These are phyloP conservation scores for Monochamus alternatus DNA, from an alignment of 2,888 invertebrate species.

Conservation along the genomic window DNA sequence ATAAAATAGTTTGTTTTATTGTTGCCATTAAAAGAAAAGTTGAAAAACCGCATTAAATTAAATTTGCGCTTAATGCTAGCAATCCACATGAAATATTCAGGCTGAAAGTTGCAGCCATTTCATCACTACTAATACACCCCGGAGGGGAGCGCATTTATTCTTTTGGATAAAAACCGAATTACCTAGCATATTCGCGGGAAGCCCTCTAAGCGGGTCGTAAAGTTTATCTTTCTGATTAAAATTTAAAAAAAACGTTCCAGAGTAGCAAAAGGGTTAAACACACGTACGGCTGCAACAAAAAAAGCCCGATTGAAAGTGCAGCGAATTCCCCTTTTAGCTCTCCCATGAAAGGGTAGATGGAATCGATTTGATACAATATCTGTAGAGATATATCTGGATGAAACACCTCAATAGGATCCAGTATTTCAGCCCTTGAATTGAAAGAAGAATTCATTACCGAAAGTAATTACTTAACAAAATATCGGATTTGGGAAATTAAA, in stretches of 20 bases:
- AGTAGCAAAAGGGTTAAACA: constrained; percentile 19
- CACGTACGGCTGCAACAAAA: constrained; percentile 28
- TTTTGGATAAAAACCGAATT: constrained; percentile 25
- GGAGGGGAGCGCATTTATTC: constrained; percentile 12
- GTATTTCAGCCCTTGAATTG: constrained; percentile 7
- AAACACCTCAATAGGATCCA: constrained; percentile 31
- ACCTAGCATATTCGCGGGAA: constrained; percentile 24
- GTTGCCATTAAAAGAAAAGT: neutral
- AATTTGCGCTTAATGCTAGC: neutral
- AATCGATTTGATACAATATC: constrained; percentile 32
- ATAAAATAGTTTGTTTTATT: too few relatives aligned
- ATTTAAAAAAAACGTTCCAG: constrained; percentile 16
- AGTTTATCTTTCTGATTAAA: constrained; percentile 41
- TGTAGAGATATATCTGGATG: constrained; percentile 19
- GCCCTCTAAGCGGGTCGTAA: constrained; percentile 16
- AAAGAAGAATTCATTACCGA: constrained; percentile 7
- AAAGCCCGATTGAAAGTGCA: constrained; percentile 20
- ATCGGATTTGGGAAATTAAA: neutral
- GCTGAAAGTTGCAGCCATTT: constrained; percentile 6
- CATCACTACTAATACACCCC: constrained; percentile 19
- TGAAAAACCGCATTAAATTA: neutral
- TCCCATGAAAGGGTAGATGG: constrained; percentile 1
- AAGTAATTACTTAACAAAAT: constrained; percentile 31
- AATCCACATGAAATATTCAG: neutral
- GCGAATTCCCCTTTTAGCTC: constrained; percentile 29